Evolutionary conservation across 2,888 invertebrate species (phyloP).

Genomic region (Erebia aethiops): DNA sequence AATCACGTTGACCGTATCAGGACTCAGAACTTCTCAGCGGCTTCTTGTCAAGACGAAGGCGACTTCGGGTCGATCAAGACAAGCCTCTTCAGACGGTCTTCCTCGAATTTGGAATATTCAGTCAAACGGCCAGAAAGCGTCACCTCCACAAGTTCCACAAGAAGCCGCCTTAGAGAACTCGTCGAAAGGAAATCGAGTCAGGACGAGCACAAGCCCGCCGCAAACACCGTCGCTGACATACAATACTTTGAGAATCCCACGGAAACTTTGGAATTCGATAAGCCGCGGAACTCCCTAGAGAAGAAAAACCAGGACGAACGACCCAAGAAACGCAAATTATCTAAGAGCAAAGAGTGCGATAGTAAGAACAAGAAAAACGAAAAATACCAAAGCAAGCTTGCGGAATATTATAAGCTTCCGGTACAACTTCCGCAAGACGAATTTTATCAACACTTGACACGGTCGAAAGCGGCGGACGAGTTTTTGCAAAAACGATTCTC

Average conservation of each 20-base stretch:
- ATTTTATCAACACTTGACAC: conserved; percentile 76
- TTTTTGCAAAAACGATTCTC: conserved; percentile 72
- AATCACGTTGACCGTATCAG: conserved; percentile 83
- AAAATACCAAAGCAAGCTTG: conserved; percentile 77
- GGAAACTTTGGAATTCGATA: conserved; percentile 78
- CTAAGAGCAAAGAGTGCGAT: conserved; percentile 68
- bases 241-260: conserved; percentile 80
- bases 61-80: conserved; percentile 80
- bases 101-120: conserved; percentile 73
- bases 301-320: conserved; percentile 72
- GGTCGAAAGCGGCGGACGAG: conserved; percentile 76
- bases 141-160: conserved; percentile 78
- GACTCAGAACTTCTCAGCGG: conserved; percentile 81
- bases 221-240: conserved; percentile 74
- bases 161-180: conserved; percentile 80
- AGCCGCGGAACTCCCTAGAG: conserved; percentile 69
- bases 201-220: conserved; percentile 77
- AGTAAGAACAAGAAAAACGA: conserved; percentile 74
- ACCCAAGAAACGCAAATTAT: conserved; percentile 73
- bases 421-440: conserved; percentile 78
- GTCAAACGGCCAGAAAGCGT: conserved; percentile 77
- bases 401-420: conserved; percentile 76
- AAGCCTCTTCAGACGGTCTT: conserved; percentile 77
- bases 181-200: conserved; percentile 80
- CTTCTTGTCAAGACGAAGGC: conserved; percentile 81